These are phyloP conservation scores for Dinothrombium tinctorium DNA, from an alignment of 1,140 invertebrate species.

Conservation along the genomic window DNA sequence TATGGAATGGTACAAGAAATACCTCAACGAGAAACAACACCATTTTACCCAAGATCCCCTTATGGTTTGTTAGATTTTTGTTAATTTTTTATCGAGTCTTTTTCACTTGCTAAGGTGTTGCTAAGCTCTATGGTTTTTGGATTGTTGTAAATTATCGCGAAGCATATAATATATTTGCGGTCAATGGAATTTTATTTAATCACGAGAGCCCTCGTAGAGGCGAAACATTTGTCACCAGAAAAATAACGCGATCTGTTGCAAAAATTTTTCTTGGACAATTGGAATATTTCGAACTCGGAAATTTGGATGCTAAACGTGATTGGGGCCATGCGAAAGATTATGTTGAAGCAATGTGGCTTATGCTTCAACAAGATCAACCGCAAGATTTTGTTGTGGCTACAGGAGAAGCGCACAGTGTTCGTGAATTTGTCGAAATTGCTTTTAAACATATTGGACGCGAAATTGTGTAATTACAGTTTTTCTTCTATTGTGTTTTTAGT, in stretches of 20 bases:
- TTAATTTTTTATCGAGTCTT: slow-evolving; percentile 5
- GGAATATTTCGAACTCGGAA: slow-evolving; percentile 71
- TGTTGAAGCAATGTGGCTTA: slow-evolving; percentile 98
- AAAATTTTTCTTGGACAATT: slow-evolving; percentile 76
- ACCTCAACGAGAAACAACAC: slow-evolving; percentile 91
- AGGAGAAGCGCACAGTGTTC: slow-evolving; percentile 75
- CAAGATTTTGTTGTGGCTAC: slow-evolving; percentile 96
- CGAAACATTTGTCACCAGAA: slow-evolving; percentile 96
- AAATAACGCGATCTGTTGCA: slow-evolving; percentile 88
- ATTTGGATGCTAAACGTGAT: slow-evolving; percentile 82
- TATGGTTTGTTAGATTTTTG: slow-evolving; percentile 45
- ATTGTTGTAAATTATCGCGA: slow-evolving; percentile 95
- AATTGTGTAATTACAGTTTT: slow-evolving; percentile 24
- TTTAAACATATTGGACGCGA: slow-evolving; percentile 43
- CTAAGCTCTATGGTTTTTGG: slow-evolving; percentile 97
- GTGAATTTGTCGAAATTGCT: slow-evolving; percentile 81
- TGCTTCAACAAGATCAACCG: slow-evolving; percentile 78
- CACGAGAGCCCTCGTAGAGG: slow-evolving; percentile 90
- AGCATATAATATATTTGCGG: slow-evolving; percentile 91
- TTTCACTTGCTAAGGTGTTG: slow-evolving; percentile 43
- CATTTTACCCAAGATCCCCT: slow-evolving; percentile 96
- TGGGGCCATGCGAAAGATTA: slow-evolving; percentile 99
- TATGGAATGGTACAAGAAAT: slow-evolving; percentile 93
- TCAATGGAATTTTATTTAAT: slow-evolving; percentile 97
- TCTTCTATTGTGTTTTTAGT: not conserved